Percentiles rank a stretch among this genome's conserved stretches.
Conservation (phyloP, 2,113 vertebrate genomes). For the Corythornis madagascariensis region DNA sequence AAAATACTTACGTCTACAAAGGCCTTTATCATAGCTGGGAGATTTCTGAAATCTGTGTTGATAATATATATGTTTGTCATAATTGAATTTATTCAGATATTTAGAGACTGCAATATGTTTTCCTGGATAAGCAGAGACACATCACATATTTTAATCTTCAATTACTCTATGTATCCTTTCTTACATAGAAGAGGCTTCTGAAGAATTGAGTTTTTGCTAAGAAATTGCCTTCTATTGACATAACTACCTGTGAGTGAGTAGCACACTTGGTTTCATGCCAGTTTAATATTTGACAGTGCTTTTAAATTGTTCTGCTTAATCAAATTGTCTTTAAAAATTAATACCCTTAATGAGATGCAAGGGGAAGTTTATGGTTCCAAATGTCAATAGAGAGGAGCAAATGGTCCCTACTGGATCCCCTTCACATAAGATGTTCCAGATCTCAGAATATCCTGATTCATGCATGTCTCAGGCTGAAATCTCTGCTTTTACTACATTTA, state of each 20-base stretch:
- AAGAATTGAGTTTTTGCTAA: neutral
- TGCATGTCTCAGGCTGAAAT: neutral
- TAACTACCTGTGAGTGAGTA: neutral
- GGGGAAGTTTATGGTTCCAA: neutral
- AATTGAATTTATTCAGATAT: neutral
- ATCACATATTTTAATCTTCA: neutral
- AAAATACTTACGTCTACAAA: neutral
- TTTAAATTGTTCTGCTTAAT: neutral
- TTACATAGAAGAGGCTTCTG: neutral
- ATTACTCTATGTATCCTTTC: neutral
- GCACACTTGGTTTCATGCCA: neutral
- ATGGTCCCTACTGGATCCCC: neutral
- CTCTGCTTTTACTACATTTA: neutral
- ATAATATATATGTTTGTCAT: neutral
- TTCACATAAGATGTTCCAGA: neutral
- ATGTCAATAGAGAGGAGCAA: neutral
- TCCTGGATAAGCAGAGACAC: neutral
- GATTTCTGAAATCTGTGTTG: neutral
- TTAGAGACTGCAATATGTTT: neutral
- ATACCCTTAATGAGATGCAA: neutral
- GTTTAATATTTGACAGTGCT: neutral
- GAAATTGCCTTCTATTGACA: neutral
- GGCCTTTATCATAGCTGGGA: neutral
- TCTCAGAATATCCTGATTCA: neutral
- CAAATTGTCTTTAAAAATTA: neutral